Conservation (phyloP, 2,888 invertebrate genomes). For the Chymomyza fuscimana region DNA sequence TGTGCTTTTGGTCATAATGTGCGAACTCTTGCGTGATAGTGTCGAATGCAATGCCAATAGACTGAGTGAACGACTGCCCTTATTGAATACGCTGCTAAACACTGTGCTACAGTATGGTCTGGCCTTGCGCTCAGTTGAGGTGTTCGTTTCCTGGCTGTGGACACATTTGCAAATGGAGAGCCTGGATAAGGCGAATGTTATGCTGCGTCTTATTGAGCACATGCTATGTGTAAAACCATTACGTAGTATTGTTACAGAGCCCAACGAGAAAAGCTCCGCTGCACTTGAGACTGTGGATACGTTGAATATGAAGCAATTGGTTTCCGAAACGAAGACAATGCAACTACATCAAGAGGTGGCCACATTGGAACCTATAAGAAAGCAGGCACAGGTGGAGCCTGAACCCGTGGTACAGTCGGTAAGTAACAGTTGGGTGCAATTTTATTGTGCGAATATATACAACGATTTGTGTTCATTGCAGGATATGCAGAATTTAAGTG, state of each 20-base stretch:
- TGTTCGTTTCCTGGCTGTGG: conserved; percentile 70
- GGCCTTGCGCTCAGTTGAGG: conserved; percentile 69
- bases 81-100: conserved; percentile 65
- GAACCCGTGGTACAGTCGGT: conserved; percentile 37
- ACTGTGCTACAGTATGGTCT: conserved; percentile 64
- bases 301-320: conserved; percentile 35
- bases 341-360: conserved; percentile 44
- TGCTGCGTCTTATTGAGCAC: conserved; percentile 65
- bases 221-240: conserved; percentile 46
- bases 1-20: conserved; percentile 61
- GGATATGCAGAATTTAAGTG: conserved; percentile 38
- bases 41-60: conserved; percentile 75
- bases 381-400: conserved; percentile 49
- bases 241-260: background rate
- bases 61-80: conserved; percentile 64
- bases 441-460: background rate
- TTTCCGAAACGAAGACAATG: background rate
- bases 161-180: conserved; percentile 76
- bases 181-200: conserved; percentile 66
- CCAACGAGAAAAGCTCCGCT: background rate
- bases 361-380: conserved; percentile 66
- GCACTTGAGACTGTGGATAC: background rate
- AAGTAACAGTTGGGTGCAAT: conserved; percentile 5
- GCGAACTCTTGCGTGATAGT: conserved; percentile 65
- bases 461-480: conserved; percentile 12